Evolutionary conservation across 2,797 vertebrate species (phyloP).

Genomic region (Neostethus bicornis): DNA sequence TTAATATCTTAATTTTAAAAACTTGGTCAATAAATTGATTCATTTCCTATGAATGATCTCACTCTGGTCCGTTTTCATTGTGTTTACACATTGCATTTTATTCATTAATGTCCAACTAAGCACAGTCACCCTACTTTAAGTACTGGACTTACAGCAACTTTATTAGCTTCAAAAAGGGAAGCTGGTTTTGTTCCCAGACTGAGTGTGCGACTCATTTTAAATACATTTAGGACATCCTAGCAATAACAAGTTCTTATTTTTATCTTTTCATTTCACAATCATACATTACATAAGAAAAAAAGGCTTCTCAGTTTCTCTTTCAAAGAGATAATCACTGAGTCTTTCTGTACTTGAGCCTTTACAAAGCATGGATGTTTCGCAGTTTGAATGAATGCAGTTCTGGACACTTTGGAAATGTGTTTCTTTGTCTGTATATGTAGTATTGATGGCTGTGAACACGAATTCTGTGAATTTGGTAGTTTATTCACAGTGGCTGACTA

Average conservation of each 20-base stretch:
- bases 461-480: conserved; percentile 9
- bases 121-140: too few relatives aligned
- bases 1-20: too few relatives aligned
- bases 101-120: too few relatives aligned
- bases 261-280: conserved; percentile 26
- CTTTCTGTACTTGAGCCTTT: conserved; percentile 21
- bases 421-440: conserved; percentile 17
- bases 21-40: not conserved
- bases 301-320: conserved; percentile 31
- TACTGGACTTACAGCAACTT: conserved; percentile 1
- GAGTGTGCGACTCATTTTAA: conserved; percentile 22
- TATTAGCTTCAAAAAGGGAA: conserved; percentile 1
- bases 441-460: conserved; percentile 5
- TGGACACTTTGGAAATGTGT: conserved; percentile 5
- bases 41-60: too few relatives aligned
- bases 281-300: conserved; percentile 34
- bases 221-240: conserved; percentile 23
- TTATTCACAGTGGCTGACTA: conserved; percentile 16
- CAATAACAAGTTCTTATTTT: conserved; percentile 34
- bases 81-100: not conserved
- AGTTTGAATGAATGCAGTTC: conserved; percentile 17
- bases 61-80: not conserved
- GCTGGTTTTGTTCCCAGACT: not conserved
- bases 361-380: conserved; percentile 11
- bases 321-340: conserved; percentile 29